Evolutionary conservation across 2,113 vertebrate genomes (phyloP), one percentile per base, ranked within the genome.

Genomic region (Anser brachyrhynchus): DNA sequence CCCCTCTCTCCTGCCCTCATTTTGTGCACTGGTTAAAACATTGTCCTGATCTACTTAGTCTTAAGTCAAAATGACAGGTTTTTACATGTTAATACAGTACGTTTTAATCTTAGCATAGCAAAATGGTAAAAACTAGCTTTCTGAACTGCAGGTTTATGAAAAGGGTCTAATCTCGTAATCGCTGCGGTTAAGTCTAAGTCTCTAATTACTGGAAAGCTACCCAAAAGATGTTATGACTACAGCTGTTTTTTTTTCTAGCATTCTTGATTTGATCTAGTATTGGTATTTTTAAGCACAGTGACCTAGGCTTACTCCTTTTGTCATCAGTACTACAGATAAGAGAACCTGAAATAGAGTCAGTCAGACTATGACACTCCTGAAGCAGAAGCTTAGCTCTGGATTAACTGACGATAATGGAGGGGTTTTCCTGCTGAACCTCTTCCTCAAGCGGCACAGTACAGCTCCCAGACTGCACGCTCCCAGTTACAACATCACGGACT

Each of bases 391-490:
- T 8, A 13, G 62, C 31, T 69, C 41, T 12, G 9, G 23, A 49
- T 29, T 51, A 43, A 29, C 3, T 2, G 55, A 2, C 19, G 66
- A 18, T 4, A 33, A 22, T 3, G 19, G 66, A 54, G 6, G 39
- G 19, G 13, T 11, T 31, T 37, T 74, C 31, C 75, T 41, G 49
- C 64, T 46, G 57, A 65, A 52, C 71, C 51, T 28, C 31, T 13
- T 52, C 37, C 64, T 58, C 6, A 23, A 37, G 49, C n/a, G 13
- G 23, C 33, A 12, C 37, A 26, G 49, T 13, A 17, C 33, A 35
- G 64, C 33, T 35, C 52, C 39, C 52, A 6, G 46, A 16, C 52
- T 15, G 29, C 4, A 22, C 0, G 0, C 17, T 31, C 25, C n/a
- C 58, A 20, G 10, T 25, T 41, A 49, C 61, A 35, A 4, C 73